These are phyloP conservation scores for Andrena flavipes DNA, from an alignment of 2,888 invertebrate species.

Conservation along the genomic window DNA sequence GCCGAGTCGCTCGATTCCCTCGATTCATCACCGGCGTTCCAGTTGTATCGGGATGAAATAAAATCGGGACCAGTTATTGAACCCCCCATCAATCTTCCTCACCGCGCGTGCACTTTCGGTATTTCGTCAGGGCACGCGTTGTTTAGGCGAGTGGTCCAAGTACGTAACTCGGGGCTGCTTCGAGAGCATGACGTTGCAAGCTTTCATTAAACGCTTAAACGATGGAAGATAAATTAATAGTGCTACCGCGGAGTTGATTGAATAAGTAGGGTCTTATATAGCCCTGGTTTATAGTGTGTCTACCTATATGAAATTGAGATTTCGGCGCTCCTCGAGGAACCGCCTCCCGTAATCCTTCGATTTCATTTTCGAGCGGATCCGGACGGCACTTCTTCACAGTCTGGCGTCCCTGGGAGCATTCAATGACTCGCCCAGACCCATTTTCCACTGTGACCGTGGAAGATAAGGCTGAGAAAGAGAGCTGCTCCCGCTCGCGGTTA, in stretches of 20 bases:
- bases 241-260: no score
- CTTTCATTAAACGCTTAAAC: background rate
- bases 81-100: slow-evolving; percentile 50
- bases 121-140: slow-evolving; percentile 17
- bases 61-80: slow-evolving; percentile 53
- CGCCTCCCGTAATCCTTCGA: slow-evolving; percentile 4
- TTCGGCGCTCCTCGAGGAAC: background rate
- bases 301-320: slow-evolving; percentile 1
- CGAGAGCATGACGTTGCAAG: background rate
- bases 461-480: slow-evolving; percentile 55
- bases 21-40: slow-evolving; percentile 51
- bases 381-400: slow-evolving; percentile 5
- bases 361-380: slow-evolving; percentile 5
- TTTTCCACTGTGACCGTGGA: slow-evolving; percentile 34
- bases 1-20: slow-evolving; percentile 37
- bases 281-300: no score
- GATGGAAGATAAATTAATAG: background rate
- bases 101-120: slow-evolving; percentile 23
- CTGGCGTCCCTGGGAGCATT: slow-evolving; percentile 31
- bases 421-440: slow-evolving; percentile 48
- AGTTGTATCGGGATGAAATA: slow-evolving; percentile 37
- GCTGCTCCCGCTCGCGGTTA: slow-evolving; percentile 54
- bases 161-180: background rate
- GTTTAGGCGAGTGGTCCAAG: background rate
- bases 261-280: no score